These are phyloP conservation scores for Allacma fusca DNA, from an alignment of 2,888 invertebrate genomes.

Conservation along the genomic window DNA sequence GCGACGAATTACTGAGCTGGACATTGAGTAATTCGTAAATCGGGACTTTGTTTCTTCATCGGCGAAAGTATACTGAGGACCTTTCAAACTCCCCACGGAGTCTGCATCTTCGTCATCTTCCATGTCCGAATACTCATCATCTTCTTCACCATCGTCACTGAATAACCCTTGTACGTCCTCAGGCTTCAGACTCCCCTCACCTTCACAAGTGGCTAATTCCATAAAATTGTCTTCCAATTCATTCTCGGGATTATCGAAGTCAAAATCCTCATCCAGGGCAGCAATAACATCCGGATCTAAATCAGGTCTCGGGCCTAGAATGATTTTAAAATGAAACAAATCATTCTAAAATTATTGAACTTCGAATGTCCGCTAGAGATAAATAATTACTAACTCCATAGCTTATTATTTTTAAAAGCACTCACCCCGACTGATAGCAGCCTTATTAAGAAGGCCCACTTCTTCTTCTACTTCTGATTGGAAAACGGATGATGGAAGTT, in stretches of 20 bases:
- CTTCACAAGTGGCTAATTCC: constrained; percentile 74
- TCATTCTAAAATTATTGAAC: neutral
- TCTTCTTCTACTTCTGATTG: constrained; percentile 86
- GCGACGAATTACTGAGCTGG: constrained; percentile 85
- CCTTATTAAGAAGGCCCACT: constrained; percentile 83
- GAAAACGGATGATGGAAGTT: constrained; percentile 87
- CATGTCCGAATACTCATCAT: constrained; percentile 61
- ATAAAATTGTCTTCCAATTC: constrained; percentile 92
- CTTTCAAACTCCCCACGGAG: constrained; percentile 66
- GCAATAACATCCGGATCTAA: constrained; percentile 93
- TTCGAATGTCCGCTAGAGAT: neutral
- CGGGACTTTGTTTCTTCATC: constrained; percentile 78
- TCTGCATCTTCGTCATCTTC: constrained; percentile 63
- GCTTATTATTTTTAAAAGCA: too few relatives aligned
- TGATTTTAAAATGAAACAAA: neutral
- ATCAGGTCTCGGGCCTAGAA: constrained; percentile 64
- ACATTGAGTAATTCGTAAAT: constrained; percentile 93
- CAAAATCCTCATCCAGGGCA: constrained; percentile 91
- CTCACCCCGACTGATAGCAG: constrained; percentile 75
- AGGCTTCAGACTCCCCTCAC: constrained; percentile 22
- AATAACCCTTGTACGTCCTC: constrained; percentile 36
- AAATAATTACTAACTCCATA: neutral
- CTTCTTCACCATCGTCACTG: constrained; percentile 65
- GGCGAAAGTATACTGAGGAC: constrained; percentile 64
- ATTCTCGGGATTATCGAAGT: constrained; percentile 83